These are phyloP conservation scores for Diogma glabrata DNA, from an alignment of 2,888 invertebrate genomes.

Conservation along the genomic window DNA sequence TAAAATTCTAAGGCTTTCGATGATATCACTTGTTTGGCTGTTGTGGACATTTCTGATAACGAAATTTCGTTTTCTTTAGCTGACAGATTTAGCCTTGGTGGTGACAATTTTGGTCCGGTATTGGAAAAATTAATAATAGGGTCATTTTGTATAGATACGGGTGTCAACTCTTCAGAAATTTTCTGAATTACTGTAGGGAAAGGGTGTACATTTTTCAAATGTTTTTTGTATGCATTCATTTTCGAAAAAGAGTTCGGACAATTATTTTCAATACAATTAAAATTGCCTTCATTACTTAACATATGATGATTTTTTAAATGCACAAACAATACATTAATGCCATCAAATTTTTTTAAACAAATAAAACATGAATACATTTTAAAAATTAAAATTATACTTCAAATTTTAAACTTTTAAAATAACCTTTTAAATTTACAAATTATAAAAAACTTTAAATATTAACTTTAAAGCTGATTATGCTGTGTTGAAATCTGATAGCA, in stretches of 20 bases:
- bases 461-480: too few relatives aligned
- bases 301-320: neutral
- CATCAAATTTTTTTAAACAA: neutral
- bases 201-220: neutral
- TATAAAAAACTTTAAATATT: neutral
- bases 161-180: too few relatives aligned
- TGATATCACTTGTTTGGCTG: neutral
- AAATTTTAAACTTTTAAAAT: neutral
- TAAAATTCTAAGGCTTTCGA: neutral
- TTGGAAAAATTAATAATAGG: too few relatives aligned
- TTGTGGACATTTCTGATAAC: too few relatives aligned
- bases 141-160: too few relatives aligned
- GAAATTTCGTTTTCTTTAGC: too few relatives aligned
- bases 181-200: too few relatives aligned
- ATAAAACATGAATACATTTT: neutral
- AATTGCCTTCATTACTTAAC: neutral
- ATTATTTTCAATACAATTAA: neutral
- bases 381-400: too few relatives aligned
- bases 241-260: neutral
- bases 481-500: neutral
- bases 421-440: neutral
- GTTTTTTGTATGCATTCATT: too few relatives aligned
- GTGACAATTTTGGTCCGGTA: too few relatives aligned
- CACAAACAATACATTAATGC: neutral
- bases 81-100: too few relatives aligned